phyloP scores from a whole-genome alignment of 2,888 invertebrate genomes.

The Sphaerophoria rueppellii region DNA sequence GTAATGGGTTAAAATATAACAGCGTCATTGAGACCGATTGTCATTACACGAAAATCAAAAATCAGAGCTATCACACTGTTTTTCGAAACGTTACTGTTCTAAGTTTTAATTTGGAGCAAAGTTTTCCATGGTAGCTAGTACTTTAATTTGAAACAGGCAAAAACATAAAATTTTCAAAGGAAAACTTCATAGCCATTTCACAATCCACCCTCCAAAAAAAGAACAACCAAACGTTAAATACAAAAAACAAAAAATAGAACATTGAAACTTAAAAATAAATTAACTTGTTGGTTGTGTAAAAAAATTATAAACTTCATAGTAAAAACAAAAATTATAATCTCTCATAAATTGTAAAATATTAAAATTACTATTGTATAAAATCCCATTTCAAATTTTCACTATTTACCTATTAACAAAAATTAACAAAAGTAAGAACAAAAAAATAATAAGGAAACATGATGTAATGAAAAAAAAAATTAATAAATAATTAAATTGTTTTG shows the following conservation, averaged over 20 bases:
- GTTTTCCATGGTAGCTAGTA: too few species aligned
- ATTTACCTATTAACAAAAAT: constrained; percentile 56
- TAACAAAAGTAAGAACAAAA: constrained; percentile 15
- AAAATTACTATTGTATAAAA: constrained; percentile 68
- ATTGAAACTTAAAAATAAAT: constrained; percentile 24
- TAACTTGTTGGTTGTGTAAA: constrained; percentile 68
- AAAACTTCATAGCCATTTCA: too few species aligned
- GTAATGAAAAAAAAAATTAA: constrained; percentile 46
- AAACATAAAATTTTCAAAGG: too few species aligned
- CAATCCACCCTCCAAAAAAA: constrained; percentile 3
- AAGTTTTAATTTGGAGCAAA: too few species aligned
- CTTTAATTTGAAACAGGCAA: too few species aligned
- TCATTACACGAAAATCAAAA: too few species aligned
- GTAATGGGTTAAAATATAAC: too few species aligned
- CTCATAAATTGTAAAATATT: constrained; percentile 64
- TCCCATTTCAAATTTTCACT: constrained; percentile 73
- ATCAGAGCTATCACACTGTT: too few species aligned
- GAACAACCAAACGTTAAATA: constrained; percentile 3
- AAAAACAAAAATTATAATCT: constrained; percentile 53
- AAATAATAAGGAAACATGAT: constrained; percentile 52
- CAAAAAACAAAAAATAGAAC: constrained; percentile 1
- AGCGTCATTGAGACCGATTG: too few species aligned
- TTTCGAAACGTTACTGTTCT: too few species aligned
- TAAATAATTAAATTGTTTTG: constrained; percentile 67
- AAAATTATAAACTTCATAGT: constrained; percentile 26